phyloP scores from a whole-genome alignment of 2,113 vertebrate species.

The Zingel zingel region DNA sequence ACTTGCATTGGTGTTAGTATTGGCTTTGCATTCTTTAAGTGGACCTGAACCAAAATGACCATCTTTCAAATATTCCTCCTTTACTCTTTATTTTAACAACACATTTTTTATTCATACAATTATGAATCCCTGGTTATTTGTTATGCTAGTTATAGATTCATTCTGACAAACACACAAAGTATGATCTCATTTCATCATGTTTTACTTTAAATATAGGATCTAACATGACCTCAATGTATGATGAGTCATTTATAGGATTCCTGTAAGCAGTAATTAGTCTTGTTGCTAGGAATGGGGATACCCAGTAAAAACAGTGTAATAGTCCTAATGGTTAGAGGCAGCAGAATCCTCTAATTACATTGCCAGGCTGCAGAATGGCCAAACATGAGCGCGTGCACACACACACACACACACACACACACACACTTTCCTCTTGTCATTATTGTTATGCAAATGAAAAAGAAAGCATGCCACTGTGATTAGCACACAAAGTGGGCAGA shows the following conservation, averaged over 20 bases:
- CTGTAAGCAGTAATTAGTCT: slow-evolving; percentile 4
- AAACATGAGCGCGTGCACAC: neutral
- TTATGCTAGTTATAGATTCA: neutral
- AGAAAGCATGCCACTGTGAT: slow-evolving; percentile 28
- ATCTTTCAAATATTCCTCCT: neutral
- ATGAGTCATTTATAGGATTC: slow-evolving; percentile 21
- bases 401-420: neutral
- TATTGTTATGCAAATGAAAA: slow-evolving; percentile 49
- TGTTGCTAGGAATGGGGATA: slow-evolving; percentile 7
- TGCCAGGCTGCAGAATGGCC: neutral
- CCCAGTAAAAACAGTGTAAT: slow-evolving; percentile 7
- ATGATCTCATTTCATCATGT: neutral
- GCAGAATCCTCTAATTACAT: slow-evolving; percentile 34
- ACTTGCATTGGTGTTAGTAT: neutral
- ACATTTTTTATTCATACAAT: neutral
- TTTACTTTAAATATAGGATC: neutral
- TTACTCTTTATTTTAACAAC: neutral
- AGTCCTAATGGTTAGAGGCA: neutral
- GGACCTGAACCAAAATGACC: no score
- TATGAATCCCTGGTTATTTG: neutral
- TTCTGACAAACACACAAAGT: neutral
- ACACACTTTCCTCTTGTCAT: slow-evolving; percentile 10
- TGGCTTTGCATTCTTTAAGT: neutral
- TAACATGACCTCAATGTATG: neutral
- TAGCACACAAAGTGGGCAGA: slow-evolving; percentile 36